Base-by-base conservation (phyloP, 2,888 invertebrate species). In the Carpatolechia fugitivella region DNA sequence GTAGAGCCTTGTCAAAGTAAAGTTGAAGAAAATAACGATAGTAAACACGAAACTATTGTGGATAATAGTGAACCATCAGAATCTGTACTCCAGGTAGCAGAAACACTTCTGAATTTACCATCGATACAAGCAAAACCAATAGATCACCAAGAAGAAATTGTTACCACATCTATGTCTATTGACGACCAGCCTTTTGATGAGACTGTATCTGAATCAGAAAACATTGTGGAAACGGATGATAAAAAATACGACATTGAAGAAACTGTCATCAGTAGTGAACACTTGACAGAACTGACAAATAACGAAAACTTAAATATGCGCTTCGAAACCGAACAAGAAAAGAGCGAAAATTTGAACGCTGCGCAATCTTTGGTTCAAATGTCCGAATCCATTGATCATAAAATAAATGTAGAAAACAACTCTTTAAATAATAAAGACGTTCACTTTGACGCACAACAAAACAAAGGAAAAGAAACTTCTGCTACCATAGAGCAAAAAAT, bases 361-460 rank as follows among this genome's bases (percentile, higher is more conserved):
- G 91, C 91, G 52, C 85, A 90, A 64, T 90, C 90, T 1, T 76
- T 91, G 58, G 88, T 91, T 14, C 85, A 90, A 68, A 90, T 91
- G 90, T 90, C 91, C 0, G 88, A 88, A 69, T 79, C 82, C 20
- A 73, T 87, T 54, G 85, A 88, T 58, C 86, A 82, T 66, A 78
- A 80, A 72, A 66, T 85, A 46, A 83, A 70, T 64, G 62, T 84
- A 48, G 82, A 82, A 60, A 57, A 65, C 24, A 76, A 71, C 56
- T 60, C 66, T 46, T 58, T 72, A 30, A 79, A 69, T 54, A 70
- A 70, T 60, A 75, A 70, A 52, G 68, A 77, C 38, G 44, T 63
- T 49, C 14, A 62, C 5, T 61, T 69, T 58, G 67, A 56, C 48
- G 13, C 59, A 0, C 74, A 71, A 60, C 67, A 69, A 61, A 78